Evolutionary conservation across 1,140 invertebrate species (phyloP), one percentile per base, ranked within the genome.

Genomic region (Centruroides sculpturatus): DNA sequence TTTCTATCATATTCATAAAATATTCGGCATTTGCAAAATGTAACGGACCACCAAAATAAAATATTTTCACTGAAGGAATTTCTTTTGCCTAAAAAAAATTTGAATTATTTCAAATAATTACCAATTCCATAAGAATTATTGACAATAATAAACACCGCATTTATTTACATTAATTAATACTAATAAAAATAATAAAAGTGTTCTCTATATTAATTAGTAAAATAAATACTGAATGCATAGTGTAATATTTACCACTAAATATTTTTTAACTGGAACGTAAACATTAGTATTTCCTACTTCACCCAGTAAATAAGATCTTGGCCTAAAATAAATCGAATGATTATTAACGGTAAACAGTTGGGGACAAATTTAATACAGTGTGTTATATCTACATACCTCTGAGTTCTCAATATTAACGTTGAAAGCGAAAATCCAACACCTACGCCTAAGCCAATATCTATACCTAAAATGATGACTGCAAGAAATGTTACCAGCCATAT

Each of bases 11-110:
- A 13, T n/a, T 13, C 50, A 13, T 34, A 64, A 78, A 78, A 34
- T 73, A 71, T 66, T 78, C 76, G 3, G 74, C 72, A 66, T 76
- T 78, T 3, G 73, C 76, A 65, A 75, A 78, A 62, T 76, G 77
- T 10, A 78, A 53, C 11, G 74, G 74, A 9, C 76, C 72, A 57
- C 77, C 72, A 63, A 77, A 77, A 35, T 74, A 69, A 66, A 75
- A 78, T 6, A 78, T 70, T 58, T 72, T 75, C 10, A 78, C 66
- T 11, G 74, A 72, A 6, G 70, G 69, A 55, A 73, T 66, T 62
- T 77, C 73, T 36, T 68, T 57, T 35, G 70, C 68, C 34, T 62
- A 0, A 34, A 36, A 47, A 41, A 8, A 41, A 41, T 6, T 6
- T 1, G 41, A 41, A 6, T 6, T 6, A 41, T 41, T 0, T 41